These are phyloP conservation scores for Picus viridis DNA, from an alignment of 2,797 vertebrate genomes.

Conservation along the genomic window DNA sequence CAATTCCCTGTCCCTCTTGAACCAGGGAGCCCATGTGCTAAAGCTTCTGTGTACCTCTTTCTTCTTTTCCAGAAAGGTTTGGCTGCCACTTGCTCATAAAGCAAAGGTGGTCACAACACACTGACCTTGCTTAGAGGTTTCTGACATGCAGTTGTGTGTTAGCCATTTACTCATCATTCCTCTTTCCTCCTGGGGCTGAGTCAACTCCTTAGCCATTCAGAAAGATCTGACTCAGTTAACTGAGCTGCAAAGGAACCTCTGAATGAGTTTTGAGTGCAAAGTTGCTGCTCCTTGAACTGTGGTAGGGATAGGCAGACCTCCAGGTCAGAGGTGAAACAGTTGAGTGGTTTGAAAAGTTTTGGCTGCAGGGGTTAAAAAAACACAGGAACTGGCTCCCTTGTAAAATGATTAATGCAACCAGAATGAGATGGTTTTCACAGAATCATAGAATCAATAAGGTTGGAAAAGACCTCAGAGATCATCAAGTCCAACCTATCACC, in stretches of 20 bases:
- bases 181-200: not conserved
- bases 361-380: not conserved
- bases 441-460: no score
- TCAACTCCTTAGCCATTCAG: not conserved
- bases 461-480: no score
- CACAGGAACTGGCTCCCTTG: not conserved
- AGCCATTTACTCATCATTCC: not conserved
- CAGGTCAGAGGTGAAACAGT: not conserved
- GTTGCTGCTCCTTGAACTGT: not conserved
- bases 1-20: no score
- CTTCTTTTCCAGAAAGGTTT: not conserved
- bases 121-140: not conserved
- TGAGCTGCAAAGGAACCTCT: not conserved
- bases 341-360: not conserved
- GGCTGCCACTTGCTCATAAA: not conserved
- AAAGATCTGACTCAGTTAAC: not conserved
- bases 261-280: not conserved
- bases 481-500: no score
- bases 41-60: not conserved
- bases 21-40: not conserved
- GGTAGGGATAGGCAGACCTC: not conserved
- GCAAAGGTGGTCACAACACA: accelerated
- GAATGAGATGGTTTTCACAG: not conserved
- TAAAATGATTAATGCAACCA: not conserved
- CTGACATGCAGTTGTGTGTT: not conserved